Conservation (phyloP, 1,140 invertebrate species). For the Lepidurus packardi region DNA sequence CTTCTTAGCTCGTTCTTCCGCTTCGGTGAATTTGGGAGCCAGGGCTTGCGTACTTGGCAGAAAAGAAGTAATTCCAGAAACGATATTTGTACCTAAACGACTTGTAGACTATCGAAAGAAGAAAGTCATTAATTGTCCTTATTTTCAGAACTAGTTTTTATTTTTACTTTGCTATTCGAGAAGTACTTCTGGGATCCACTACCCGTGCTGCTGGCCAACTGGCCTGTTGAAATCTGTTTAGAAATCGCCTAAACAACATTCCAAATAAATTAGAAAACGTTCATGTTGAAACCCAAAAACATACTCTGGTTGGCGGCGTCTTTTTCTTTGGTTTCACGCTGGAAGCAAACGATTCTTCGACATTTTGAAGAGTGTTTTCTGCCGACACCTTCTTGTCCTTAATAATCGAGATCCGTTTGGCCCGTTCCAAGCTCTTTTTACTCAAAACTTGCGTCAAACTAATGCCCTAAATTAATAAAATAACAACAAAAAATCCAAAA, state of each 20-base stretch:
- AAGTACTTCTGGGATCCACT: not conserved
- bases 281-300: not conserved
- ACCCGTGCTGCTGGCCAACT: not conserved
- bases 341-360: too few relatives aligned
- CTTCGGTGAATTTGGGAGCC: constrained; percentile 28
- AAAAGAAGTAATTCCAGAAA: too few relatives aligned
- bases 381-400: too few relatives aligned
- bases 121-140: too few relatives aligned
- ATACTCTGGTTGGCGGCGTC: not conserved
- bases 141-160: too few relatives aligned
- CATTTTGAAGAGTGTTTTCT: too few relatives aligned
- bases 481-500: not conserved
- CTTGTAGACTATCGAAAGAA: too few relatives aligned
- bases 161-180: too few relatives aligned
- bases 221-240: not conserved
- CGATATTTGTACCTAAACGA: too few relatives aligned
- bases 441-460: too few relatives aligned
- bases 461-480: not conserved
- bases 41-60: not conserved
- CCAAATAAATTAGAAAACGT: not conserved
- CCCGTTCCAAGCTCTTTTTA: too few relatives aligned
- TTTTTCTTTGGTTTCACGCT: not conserved
- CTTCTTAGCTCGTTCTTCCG: constrained; percentile 28
- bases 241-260: not conserved
- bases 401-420: too few relatives aligned